Percentiles rank a stretch among this genome's conserved stretches.
These are phyloP conservation scores for Odocoileus virginianus DNA, from an alignment of 2,113 vertebrate genomes.

Conservation along the genomic window DNA sequence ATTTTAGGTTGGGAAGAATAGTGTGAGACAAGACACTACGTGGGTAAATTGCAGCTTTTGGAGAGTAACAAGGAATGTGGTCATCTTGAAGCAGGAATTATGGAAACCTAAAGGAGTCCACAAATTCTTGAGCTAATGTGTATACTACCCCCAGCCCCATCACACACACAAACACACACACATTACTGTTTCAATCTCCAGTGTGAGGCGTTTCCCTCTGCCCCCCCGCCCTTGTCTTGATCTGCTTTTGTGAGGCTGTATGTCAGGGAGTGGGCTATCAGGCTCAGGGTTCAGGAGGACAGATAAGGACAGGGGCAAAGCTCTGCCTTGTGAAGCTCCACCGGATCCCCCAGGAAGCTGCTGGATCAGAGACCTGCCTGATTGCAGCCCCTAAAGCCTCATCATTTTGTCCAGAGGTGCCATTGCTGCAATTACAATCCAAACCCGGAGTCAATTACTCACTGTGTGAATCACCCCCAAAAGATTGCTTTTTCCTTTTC, in stretches of 20 bases:
- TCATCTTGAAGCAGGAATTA: not conserved
- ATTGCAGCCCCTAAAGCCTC: constrained; percentile 62
- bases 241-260: not conserved
- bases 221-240: not conserved
- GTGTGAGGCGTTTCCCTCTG: not conserved
- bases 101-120: accelerated
- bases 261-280: not conserved
- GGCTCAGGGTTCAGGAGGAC: not conserved
- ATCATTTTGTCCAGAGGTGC: constrained; percentile 73
- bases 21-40: not conserved
- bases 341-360: constrained; percentile 31
- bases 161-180: not conserved
- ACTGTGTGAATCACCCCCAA: constrained; percentile 75
- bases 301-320: not conserved
- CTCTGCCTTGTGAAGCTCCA: not conserved
- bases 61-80: not conserved
- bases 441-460: constrained; percentile 73
- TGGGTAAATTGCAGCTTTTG: not conserved
- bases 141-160: not conserved
- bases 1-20: not conserved
- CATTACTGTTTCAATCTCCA: not conserved
- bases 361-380: constrained; percentile 58
- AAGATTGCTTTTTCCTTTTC: constrained; percentile 77
- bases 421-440: constrained; percentile 73
- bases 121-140: not conserved